These are phyloP conservation scores for Nylanderia fulva DNA, from an alignment of 1,140 invertebrate genomes.

Conservation along the genomic window DNA sequence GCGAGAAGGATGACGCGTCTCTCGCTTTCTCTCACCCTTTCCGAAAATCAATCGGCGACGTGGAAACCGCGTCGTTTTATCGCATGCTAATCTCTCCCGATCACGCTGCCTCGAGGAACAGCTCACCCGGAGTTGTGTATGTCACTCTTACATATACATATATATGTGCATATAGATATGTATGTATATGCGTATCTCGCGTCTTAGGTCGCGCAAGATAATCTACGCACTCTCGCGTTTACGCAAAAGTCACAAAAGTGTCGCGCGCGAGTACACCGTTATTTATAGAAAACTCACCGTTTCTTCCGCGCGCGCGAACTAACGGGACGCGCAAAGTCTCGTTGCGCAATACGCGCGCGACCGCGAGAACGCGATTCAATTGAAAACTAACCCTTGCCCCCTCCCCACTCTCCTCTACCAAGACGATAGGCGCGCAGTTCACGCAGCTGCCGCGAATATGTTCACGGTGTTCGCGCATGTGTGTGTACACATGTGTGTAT, in stretches of 20 bases:
- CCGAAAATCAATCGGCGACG: no score
- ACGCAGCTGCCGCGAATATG: background rate
- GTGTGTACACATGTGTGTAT: background rate
- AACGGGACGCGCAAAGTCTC: constrained; percentile 17
- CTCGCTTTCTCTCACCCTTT: no score
- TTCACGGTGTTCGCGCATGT: background rate
- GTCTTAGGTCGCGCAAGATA: background rate
- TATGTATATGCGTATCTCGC: no score
- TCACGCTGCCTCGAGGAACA: background rate
- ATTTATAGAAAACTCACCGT: constrained; percentile 74
- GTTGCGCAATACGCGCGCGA: constrained; percentile 36
- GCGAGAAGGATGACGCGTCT: background rate
- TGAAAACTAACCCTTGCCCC: background rate
- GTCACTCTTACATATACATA: no score
- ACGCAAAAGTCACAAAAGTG: no score
- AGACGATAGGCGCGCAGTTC: no score
- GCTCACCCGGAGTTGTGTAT: no score
- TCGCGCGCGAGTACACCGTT: constrained; percentile 29
- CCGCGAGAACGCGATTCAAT: constrained; percentile 19
- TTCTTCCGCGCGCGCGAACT: constrained; percentile 42
- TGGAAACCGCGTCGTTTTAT: background rate
- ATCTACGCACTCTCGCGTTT: background rate
- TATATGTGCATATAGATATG: background rate
- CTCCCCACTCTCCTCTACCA: background rate
- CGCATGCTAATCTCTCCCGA: background rate